These are phyloP conservation scores for Arizona elegans DNA, from an alignment of 2,113 vertebrate genomes.

Conservation along the genomic window DNA sequence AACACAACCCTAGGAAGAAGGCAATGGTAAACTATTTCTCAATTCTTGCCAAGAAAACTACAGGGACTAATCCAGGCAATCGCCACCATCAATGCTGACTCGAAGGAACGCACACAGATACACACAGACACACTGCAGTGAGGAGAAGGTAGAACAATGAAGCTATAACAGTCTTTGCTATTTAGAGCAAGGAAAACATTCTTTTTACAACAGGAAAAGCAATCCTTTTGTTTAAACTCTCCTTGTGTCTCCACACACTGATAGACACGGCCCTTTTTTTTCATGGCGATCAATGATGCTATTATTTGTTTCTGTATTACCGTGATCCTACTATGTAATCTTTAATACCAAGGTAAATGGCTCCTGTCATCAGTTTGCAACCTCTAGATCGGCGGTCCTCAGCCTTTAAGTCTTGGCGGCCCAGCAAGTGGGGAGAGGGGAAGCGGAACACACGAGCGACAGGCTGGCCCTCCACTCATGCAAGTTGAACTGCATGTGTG, in stretches of 20 bases:
- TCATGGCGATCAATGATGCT: not conserved
- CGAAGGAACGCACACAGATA: accelerated
- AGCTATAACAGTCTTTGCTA: not conserved
- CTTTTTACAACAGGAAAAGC: not conserved
- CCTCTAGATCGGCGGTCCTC: not conserved
- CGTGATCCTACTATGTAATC: not conserved
- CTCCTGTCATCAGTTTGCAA: not conserved
- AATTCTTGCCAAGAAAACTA: not conserved
- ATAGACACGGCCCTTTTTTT: not conserved
- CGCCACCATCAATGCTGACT: not conserved
- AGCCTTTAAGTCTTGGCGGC: not conserved
- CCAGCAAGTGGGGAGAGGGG: no score
- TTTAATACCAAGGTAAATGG: not conserved
- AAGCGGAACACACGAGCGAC: accelerated
- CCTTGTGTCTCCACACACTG: not conserved
- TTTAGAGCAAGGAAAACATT: not conserved
- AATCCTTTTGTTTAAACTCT: not conserved
- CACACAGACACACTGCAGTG: not conserved
- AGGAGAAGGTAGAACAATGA: not conserved
- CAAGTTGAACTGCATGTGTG: not conserved
- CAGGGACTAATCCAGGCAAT: not conserved
- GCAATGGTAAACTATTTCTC: not conserved
- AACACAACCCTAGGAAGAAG: no score
- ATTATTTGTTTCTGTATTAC: not conserved
- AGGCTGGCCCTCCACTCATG: not conserved